Evolutionary conservation across 2,113 vertebrate species (phyloP).

Genomic region (Istiophorus platypterus): DNA sequence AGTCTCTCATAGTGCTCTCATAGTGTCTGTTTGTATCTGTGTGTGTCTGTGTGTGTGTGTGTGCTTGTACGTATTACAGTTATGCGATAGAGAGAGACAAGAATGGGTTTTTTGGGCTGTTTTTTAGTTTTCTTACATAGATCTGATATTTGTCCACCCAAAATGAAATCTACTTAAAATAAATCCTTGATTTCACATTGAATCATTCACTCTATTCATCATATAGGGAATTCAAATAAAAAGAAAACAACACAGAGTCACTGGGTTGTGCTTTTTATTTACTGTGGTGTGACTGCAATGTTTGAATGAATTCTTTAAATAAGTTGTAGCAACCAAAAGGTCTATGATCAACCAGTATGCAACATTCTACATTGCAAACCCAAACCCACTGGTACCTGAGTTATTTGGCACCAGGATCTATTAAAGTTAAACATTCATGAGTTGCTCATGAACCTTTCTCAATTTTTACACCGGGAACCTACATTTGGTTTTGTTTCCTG

Average conservation of each 20-base stretch:
- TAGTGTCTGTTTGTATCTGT: constrained; percentile 1
- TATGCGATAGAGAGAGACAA: background rate
- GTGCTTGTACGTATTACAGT: background rate
- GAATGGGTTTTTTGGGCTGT: no score
- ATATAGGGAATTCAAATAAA: background rate
- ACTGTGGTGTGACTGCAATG: background rate
- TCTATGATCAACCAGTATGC: background rate
- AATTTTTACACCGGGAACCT: no score
- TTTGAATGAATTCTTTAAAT: background rate
- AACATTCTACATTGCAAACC: background rate
- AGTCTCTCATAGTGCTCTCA: constrained; percentile 28
- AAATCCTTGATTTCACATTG: background rate
- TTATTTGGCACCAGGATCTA: background rate
- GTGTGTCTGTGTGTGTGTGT: constrained; percentile 26
- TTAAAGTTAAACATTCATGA: background rate
- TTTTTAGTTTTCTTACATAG: background rate
- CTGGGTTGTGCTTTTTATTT: background rate
- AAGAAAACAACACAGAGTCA: background rate
- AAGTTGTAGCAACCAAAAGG: background rate
- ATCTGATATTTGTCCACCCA: background rate
- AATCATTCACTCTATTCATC: background rate
- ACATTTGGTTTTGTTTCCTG: no score
- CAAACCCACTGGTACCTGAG: background rate
- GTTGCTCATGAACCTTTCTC: no score
- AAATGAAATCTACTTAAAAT: constrained; percentile 1